phyloP scores from a whole-genome alignment of 2,888 invertebrate species.

The Drosophila aldrichi region DNA sequence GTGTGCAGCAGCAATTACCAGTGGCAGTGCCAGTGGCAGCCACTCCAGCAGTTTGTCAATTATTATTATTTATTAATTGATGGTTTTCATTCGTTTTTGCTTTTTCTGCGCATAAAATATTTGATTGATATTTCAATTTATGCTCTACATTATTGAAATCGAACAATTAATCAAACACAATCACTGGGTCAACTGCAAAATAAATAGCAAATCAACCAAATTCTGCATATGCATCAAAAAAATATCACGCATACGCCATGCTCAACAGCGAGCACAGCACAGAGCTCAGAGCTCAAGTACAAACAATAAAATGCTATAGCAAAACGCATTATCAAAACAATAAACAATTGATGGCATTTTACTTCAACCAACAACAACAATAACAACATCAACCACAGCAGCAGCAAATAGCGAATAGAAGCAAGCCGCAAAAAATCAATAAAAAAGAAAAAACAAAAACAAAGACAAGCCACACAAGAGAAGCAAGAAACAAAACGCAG shows the following conservation, averaged over 20 bases:
- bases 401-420: slow-evolving; percentile 27
- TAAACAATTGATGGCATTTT: slow-evolving; percentile 78
- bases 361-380: slow-evolving; percentile 56
- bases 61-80: slow-evolving; percentile 61
- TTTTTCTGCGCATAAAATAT: not conserved
- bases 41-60: slow-evolving; percentile 55
- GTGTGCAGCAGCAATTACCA: slow-evolving; percentile 41
- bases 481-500: slow-evolving; percentile 51
- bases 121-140: slow-evolving; percentile 45
- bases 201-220: not conserved
- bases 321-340: slow-evolving; percentile 74
- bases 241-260: slow-evolving; percentile 31
- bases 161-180: slow-evolving; percentile 21
- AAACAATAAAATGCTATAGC: slow-evolving; percentile 56
- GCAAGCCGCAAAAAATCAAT: slow-evolving; percentile 50
- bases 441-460: slow-evolving; percentile 21
- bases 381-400: slow-evolving; percentile 54
- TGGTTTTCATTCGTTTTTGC: slow-evolving; percentile 21
- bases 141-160: slow-evolving; percentile 11
- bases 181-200: slow-evolving; percentile 1
- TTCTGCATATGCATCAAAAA: not conserved
- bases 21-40: slow-evolving; percentile 20
- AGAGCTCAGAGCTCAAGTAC: slow-evolving; percentile 20
- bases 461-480: slow-evolving; percentile 32
- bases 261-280: not conserved